Evolutionary conservation across 37 sponge, comb jelly and placozoan genomes (phyloP).

Genomic region (Amphimedon queenslandica): DNA sequence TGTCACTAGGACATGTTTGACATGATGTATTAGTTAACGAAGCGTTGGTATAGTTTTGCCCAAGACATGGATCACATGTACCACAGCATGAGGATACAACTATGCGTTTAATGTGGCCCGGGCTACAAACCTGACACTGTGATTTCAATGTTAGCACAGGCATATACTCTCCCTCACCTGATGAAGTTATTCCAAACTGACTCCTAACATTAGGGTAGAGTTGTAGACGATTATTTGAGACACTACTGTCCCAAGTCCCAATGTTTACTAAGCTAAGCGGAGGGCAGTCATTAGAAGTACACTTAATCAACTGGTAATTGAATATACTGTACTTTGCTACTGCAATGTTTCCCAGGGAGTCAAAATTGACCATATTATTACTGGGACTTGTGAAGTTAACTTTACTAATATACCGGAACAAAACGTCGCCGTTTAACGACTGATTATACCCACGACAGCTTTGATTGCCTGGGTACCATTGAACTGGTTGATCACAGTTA

Average conservation of each 20-base stretch:
- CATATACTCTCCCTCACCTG: no score
- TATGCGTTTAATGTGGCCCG: neutral
- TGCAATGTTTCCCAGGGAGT: conserved; percentile 18
- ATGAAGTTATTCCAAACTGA: conserved; percentile 56
- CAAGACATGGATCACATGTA: conserved; percentile 42
- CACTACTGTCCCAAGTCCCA: conserved; percentile 34
- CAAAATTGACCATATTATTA: conserved; percentile 24
- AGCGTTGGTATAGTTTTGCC: conserved; percentile 15
- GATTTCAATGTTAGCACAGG: no score
- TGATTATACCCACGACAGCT: conserved; percentile 28
- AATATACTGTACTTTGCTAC: conserved; percentile 31
- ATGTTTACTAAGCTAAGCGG: conserved; percentile 1
- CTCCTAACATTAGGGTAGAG: neutral
- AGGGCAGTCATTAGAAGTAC: neutral
- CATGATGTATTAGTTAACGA: conserved; percentile 19
- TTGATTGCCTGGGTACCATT: conserved; percentile 15
- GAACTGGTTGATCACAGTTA: conserved; percentile 39
- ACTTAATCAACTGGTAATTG: conserved; percentile 22
- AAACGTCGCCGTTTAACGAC: conserved; percentile 4
- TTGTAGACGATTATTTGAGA: no score
- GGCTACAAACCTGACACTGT: neutral
- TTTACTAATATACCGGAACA: conserved; percentile 28
- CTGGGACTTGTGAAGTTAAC: conserved; percentile 40
- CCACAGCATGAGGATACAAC: conserved; percentile 48
- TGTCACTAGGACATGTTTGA: conserved; percentile 19